These are phyloP conservation scores for Thumatha senex DNA, from an alignment of 2,888 invertebrate species.

Conservation along the genomic window DNA sequence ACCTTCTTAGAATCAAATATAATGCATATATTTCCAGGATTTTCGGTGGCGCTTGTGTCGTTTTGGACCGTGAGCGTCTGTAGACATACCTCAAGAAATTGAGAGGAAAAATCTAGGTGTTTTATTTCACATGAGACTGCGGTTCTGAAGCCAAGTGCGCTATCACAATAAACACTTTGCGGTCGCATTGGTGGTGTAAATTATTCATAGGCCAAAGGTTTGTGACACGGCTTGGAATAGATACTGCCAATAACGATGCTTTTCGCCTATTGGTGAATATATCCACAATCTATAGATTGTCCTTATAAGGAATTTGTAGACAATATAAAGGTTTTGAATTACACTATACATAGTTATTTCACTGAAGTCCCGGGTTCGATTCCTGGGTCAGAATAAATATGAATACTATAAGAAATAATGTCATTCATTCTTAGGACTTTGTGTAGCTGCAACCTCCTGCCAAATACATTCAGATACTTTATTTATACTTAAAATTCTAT, in stretches of 20 bases:
- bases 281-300: constrained; percentile 1
- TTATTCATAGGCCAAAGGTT: constrained; percentile 71
- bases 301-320: background rate
- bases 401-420: no score
- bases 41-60: constrained; percentile 45
- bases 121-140: constrained; percentile 75
- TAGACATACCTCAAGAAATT: constrained; percentile 65
- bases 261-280: constrained; percentile 20
- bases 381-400: no score
- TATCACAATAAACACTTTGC: constrained; percentile 78
- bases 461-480: no score
- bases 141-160: constrained; percentile 66
- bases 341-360: no score
- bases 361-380: no score
- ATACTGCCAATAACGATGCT: constrained; percentile 45
- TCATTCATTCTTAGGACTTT: no score
- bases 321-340: background rate
- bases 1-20: constrained; percentile 54
- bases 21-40: constrained; percentile 56
- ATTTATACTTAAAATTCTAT: no score
- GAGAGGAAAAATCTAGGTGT: constrained; percentile 78
- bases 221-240: constrained; percentile 61
- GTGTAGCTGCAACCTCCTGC: no score
- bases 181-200: constrained; percentile 60
- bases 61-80: constrained; percentile 39